Evolutionary conservation across 2,797 vertebrate species (phyloP).

Genomic region (Clarias laeviceps): DNA sequence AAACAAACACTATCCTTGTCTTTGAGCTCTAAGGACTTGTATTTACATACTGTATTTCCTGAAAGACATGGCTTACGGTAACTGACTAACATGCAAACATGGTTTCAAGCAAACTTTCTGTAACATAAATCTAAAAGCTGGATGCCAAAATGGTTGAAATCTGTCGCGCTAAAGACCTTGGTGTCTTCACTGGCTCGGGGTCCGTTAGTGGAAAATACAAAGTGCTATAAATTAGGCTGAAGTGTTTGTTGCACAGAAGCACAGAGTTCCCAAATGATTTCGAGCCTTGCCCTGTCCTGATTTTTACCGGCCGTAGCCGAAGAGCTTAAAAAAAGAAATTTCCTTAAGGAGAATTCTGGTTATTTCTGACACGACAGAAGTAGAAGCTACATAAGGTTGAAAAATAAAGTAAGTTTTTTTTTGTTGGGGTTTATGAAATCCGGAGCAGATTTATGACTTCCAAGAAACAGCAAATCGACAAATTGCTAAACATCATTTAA

Average conservation of each 20-base stretch:
- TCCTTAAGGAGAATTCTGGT: not conserved
- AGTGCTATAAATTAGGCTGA: slow-evolving; percentile 14
- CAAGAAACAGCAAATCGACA: not conserved
- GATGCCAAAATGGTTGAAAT: not conserved
- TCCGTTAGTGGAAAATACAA: slow-evolving; percentile 22
- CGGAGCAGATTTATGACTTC: not conserved
- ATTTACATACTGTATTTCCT: not conserved
- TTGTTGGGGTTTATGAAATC: not conserved
- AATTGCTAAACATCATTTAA: too few relatives aligned
- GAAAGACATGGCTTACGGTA: not conserved
- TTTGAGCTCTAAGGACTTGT: not conserved
- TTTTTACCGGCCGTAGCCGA: not conserved
- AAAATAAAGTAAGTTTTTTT: too few relatives aligned
- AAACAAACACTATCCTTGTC: not conserved
- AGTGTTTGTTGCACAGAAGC: slow-evolving; percentile 28
- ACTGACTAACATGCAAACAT: not conserved
- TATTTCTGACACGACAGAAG: too few relatives aligned
- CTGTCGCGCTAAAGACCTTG: not conserved
- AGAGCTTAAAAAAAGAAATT: not conserved
- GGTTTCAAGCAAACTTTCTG: not conserved
- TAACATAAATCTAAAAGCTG: not conserved
- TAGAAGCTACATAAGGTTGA: too few relatives aligned
- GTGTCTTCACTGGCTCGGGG: slow-evolving; percentile 7
- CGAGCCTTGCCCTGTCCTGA: slow-evolving; percentile 5
- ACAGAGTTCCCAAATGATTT: slow-evolving; percentile 15